These are phyloP conservation scores for Tiliacea citrago DNA, from an alignment of 2,888 invertebrate species.

Conservation along the genomic window DNA sequence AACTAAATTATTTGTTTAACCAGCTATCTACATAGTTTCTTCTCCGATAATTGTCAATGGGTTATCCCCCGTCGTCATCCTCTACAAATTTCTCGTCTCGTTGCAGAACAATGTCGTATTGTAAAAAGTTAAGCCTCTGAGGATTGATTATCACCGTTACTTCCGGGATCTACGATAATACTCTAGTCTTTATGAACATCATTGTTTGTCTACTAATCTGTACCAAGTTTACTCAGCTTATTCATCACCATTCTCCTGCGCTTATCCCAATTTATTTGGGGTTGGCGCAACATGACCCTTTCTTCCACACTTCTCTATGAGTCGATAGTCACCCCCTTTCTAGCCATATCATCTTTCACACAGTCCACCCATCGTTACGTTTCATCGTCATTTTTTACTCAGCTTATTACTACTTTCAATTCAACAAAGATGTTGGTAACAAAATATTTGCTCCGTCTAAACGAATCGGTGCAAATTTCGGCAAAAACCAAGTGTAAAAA, in stretches of 20 bases:
- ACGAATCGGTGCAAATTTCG: neutral
- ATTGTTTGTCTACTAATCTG: constrained; percentile 34
- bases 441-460: neutral
- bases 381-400: too few species aligned
- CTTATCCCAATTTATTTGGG: too few species aligned
- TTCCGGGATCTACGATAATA: constrained; percentile 59
- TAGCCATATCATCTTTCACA: too few species aligned
- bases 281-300: too few species aligned
- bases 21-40: neutral
- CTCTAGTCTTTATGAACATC: constrained; percentile 22
- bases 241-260: too few species aligned
- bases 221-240: neutral
- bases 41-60: neutral
- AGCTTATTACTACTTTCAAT: neutral
- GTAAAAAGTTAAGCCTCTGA: constrained; percentile 61
- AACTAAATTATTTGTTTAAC: constrained; percentile 8
- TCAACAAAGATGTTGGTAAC: neutral
- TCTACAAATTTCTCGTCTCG: constrained; percentile 29
- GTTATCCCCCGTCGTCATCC: too few species aligned
- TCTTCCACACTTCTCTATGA: too few species aligned
- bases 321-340: too few species aligned
- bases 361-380: too few species aligned
- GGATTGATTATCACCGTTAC: constrained; percentile 69
- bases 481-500: constrained; percentile 5
- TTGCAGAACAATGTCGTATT: constrained; percentile 71